Conservation (phyloP, 2,888 invertebrate genomes). For the Ornithoptera priamus region DNA sequence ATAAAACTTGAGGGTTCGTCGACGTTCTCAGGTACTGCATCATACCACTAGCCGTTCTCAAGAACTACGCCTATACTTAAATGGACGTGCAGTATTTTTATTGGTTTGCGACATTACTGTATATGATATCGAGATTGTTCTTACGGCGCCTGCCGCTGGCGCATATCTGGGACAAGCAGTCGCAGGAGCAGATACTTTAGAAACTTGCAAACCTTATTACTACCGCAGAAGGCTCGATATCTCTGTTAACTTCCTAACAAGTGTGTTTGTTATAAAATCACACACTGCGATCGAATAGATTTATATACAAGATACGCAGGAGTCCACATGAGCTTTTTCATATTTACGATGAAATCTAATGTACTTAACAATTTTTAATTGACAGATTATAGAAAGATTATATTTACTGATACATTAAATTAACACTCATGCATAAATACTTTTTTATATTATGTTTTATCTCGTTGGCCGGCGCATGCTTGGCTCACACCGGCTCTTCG, state of each 20-base stretch:
- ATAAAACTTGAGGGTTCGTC: conserved; percentile 62
- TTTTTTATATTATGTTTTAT: conserved; percentile 4
- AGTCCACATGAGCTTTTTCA: neutral
- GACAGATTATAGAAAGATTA: neutral
- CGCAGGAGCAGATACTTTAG: conserved; percentile 36
- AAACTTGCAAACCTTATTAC: conserved; percentile 9
- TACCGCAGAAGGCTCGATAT: neutral
- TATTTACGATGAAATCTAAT: neutral
- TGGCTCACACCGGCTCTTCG: conserved; percentile 42
- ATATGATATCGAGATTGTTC: conserved; percentile 53
- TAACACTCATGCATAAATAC: neutral
- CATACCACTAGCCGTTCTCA: conserved; percentile 25
- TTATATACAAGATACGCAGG: neutral
- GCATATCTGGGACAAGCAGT: conserved; percentile 75
- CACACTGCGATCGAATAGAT: conserved; percentile 48
- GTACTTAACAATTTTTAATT: neutral
- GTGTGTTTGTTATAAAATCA: conserved; percentile 43
- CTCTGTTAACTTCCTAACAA: neutral
- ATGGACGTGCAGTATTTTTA: conserved; percentile 41
- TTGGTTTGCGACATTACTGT: conserved; percentile 43
- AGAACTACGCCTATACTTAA: conserved; percentile 27
- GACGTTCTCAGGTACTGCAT: neutral
- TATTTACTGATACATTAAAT: neutral
- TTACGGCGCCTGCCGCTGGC: conserved; percentile 58
- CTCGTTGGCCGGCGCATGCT: conserved; percentile 3